Base-by-base conservation (phyloP, 2,113 vertebrate genomes). In the Hypanus sabinus region DNA sequence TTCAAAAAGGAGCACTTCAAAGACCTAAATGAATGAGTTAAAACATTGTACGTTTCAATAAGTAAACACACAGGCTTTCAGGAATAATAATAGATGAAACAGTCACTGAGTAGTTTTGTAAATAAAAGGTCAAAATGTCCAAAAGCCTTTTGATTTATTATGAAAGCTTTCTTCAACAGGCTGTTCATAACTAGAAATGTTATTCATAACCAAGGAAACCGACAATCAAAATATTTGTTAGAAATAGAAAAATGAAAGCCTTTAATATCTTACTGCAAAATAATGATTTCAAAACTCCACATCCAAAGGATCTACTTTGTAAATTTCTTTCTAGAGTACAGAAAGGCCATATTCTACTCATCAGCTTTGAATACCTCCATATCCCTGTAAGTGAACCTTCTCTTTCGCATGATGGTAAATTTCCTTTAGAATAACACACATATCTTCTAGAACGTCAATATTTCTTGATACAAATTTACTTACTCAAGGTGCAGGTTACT, bases 151-250 rank as follows among this genome's bases (percentile, higher is more conserved):
- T 87, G 83, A 10, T 87, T 60, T 62, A 87, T 87, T 30, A 87
- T 87, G 57, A 87, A 91, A 92, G 68, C 65, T 92, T 91, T 33
- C 88, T 70, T 92, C 30, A n/a, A 65, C 18, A 46, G 18, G 27
- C 30, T 68, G 14, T 2, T 57, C 11, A 4, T 22, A 18, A 36
- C 62, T 33, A 92, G 36, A 92, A 92, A 71, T 90, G 27, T 65
- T 68, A 68, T 36, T 12, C 24, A 90, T 33, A 65, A 90, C 68
- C n/a, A n/a, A 65, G 87, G n/a, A 68, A 9, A 7, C 87, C 68
- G 6, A 36, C 68, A 62, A 68, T 68, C 87, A 91, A 36, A 65
- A 65, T 68, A 68, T 91, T 33, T 33, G 68, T n/a, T 36, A 91
- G 62, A 36, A 92, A 38, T 70, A 92, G 20, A 68, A 38, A 92